Evolutionary conservation across 2,113 vertebrate species (phyloP).

Genomic region (Etheostoma spectabile): DNA sequence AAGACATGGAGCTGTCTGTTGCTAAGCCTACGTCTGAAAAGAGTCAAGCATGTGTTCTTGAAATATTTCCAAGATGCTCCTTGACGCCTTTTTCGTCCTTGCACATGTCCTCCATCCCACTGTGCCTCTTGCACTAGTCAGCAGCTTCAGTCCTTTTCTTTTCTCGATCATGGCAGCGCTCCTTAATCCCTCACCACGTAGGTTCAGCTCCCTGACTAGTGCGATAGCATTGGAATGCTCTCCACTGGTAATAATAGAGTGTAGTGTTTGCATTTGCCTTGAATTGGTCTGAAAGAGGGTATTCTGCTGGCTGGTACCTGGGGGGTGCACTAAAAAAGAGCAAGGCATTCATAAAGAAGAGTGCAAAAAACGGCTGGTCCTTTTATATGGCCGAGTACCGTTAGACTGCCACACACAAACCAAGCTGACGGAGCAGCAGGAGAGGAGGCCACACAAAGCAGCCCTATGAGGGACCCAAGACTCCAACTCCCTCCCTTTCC

Average conservation of each 20-base stretch:
- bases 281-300: slow-evolving; percentile 77
- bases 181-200: slow-evolving; percentile 64
- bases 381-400: slow-evolving; percentile 71
- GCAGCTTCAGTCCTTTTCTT: slow-evolving; percentile 50
- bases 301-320: slow-evolving; percentile 79
- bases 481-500: slow-evolving; percentile 59
- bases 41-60: not conserved
- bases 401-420: slow-evolving; percentile 82
- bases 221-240: slow-evolving; percentile 75
- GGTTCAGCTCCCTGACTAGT: slow-evolving; percentile 67
- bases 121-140: slow-evolving; percentile 40
- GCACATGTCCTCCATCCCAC: slow-evolving; percentile 33
- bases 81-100: not conserved
- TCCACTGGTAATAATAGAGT: slow-evolving; percentile 75
- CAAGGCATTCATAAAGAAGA: slow-evolving; percentile 81
- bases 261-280: slow-evolving; percentile 80
- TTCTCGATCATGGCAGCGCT: slow-evolving; percentile 42
- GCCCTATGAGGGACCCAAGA: slow-evolving; percentile 70
- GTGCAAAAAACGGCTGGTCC: slow-evolving; percentile 77
- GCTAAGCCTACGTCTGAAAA: not conserved
- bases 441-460: slow-evolving; percentile 78
- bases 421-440: slow-evolving; percentile 81
- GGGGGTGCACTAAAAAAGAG: slow-evolving; percentile 80
- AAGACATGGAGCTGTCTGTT: not conserved
- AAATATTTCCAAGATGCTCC: slow-evolving; percentile 7